Evolutionary conservation across 2,888 invertebrate genomes (phyloP).

Genomic region (Helleia helle): DNA sequence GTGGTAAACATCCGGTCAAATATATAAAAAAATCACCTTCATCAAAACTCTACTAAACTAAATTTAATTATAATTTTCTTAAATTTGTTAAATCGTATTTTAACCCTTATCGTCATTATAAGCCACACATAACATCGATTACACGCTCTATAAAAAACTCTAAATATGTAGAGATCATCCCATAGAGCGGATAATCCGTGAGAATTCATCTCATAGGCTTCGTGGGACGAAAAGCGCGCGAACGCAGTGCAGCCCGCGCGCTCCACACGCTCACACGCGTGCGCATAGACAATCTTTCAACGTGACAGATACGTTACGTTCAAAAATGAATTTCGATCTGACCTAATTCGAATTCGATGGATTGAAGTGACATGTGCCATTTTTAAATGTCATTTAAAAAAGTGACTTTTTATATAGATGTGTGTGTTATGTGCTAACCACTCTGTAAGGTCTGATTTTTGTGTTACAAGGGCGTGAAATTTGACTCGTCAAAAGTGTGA

Average conservation of each 20-base stretch:
- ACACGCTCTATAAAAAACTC: slow-evolving; percentile 49
- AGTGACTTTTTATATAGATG: no score
- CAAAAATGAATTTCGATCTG: slow-evolving; percentile 46
- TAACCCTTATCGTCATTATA: slow-evolving; percentile 15
- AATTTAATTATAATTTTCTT: no score
- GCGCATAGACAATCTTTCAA: slow-evolving; percentile 40
- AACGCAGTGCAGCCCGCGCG: slow-evolving; percentile 69
- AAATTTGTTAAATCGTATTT: no score
- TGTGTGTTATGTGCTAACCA: slow-evolving; percentile 62
- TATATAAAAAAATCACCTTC: no score
- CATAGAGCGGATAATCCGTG: slow-evolving; percentile 50
- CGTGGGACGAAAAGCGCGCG: slow-evolving; percentile 68
- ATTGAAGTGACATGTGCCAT: slow-evolving; percentile 33
- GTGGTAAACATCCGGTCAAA: no score
- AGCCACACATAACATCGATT: slow-evolving; percentile 41
- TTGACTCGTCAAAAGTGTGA: slow-evolving; percentile 58
- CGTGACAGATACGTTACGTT: slow-evolving; percentile 42
- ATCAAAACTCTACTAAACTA: no score
- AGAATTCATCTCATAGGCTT: slow-evolving; percentile 61
- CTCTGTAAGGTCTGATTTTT: slow-evolving; percentile 52
- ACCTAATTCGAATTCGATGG: slow-evolving; percentile 24
- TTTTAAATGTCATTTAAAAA: no score
- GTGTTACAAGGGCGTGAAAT: slow-evolving; percentile 59
- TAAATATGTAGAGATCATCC: slow-evolving; percentile 41
- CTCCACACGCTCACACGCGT: slow-evolving; percentile 62